Evolutionary conservation across 2,888 invertebrate species (phyloP).

Genomic region (Pyrgus malvae): DNA sequence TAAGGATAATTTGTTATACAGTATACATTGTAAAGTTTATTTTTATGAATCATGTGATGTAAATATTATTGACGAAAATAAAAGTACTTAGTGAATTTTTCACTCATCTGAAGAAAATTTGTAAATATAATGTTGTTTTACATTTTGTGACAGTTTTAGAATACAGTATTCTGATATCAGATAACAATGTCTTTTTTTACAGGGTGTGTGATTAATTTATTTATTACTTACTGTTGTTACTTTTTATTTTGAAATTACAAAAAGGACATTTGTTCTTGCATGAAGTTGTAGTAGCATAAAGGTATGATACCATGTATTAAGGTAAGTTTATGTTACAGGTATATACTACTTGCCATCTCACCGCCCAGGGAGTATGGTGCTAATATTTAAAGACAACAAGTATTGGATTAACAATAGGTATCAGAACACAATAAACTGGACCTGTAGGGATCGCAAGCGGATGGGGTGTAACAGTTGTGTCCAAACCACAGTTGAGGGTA

Average conservation of each 20-base stretch:
- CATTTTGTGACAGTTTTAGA: conserved; percentile 65
- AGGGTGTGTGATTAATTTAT: conserved; percentile 5
- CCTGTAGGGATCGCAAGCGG: conserved; percentile 69
- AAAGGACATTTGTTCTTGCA: too few relatives aligned
- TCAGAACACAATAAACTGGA: conserved; percentile 77
- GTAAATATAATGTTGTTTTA: conserved; percentile 44
- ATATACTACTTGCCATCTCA: conserved; percentile 75
- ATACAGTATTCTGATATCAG: conserved; percentile 66
- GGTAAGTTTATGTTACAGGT: conserved; percentile 51
- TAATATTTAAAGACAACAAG: conserved; percentile 76
- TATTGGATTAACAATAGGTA: conserved; percentile 77
- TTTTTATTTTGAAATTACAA: neutral
- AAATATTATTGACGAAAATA: conserved; percentile 39
- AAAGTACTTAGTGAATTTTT: conserved; percentile 30
- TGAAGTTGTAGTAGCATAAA: too few relatives aligned
- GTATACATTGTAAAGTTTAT: conserved; percentile 31
- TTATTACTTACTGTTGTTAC: neutral
- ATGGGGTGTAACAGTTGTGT: conserved; percentile 73
- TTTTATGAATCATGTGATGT: conserved; percentile 51
- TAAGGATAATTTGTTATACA: conserved; percentile 22
- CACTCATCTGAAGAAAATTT: conserved; percentile 55
- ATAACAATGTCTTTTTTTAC: conserved; percentile 24
- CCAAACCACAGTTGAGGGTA: conserved; percentile 69
- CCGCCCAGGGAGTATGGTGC: conserved; percentile 75
- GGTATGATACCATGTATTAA: conserved; percentile 29